phyloP scores from a whole-genome alignment of 2,797 vertebrate genomes.

The Spinibarbus caldwelli region DNA sequence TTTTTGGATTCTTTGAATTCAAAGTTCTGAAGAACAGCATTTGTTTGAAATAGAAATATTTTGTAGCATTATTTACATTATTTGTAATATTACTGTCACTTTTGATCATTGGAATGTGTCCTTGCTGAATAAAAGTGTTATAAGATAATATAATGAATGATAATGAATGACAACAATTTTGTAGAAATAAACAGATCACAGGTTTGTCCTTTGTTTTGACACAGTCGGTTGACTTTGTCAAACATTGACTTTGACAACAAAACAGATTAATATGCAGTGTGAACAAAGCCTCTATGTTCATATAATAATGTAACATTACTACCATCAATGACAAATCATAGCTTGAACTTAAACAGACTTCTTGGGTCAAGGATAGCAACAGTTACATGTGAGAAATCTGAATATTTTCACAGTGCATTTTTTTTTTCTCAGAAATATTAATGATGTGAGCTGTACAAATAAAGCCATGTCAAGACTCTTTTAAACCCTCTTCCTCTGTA shows the following conservation, averaged over 20 bases:
- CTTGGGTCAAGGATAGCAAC: neutral
- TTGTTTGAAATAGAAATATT: neutral
- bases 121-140: neutral
- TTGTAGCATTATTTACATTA: neutral
- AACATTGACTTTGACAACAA: neutral
- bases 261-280: neutral
- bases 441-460: conserved; percentile 21
- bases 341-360: neutral
- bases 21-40: neutral
- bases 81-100: neutral
- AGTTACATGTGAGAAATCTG: neutral
- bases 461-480: conserved; percentile 33
- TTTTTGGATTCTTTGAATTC: neutral
- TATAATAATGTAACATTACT: neutral
- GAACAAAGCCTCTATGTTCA: neutral
- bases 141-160: no score
- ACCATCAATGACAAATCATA: neutral
- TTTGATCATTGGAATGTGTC: neutral
- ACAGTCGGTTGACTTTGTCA: neutral
- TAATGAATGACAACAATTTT: neutral
- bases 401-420: neutral
- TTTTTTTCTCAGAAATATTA: neutral
- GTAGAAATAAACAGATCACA: neutral
- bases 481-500: neutral
- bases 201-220: neutral